Conservation (phyloP, 53 echinoderm and acorn worm genomes). For the Luidia sarsii region DNA sequence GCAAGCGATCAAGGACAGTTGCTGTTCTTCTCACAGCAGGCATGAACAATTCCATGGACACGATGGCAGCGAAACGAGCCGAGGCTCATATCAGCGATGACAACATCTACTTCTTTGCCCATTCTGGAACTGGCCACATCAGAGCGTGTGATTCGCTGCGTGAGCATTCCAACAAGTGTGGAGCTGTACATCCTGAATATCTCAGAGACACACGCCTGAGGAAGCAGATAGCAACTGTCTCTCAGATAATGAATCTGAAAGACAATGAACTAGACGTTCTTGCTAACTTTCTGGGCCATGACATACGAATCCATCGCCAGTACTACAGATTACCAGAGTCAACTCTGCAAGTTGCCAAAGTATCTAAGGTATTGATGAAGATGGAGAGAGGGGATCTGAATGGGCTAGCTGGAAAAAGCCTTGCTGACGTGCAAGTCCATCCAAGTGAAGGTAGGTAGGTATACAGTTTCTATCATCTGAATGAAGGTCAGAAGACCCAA, state of each 20-base stretch:
- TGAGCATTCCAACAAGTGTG: constrained; percentile 59
- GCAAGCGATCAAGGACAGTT: background rate
- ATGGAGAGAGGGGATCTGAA: constrained; percentile 58
- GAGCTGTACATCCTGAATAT: constrained; percentile 63
- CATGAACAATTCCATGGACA: constrained; percentile 54
- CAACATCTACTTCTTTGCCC: constrained; percentile 61
- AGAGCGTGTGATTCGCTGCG: constrained; percentile 63
- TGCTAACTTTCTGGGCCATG: constrained; percentile 9
- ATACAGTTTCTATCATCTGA: too few species aligned
- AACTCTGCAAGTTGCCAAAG: constrained; percentile 63
- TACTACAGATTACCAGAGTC: constrained; percentile 55
- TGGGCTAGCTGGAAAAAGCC: constrained; percentile 63
- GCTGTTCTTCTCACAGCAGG: background rate
- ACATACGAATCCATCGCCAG: background rate
- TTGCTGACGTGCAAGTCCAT: constrained; percentile 58
- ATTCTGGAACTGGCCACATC: constrained; percentile 20
- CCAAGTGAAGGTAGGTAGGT: constrained; percentile 60
- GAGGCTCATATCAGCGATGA: constrained; percentile 27
- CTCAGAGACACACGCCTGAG: constrained; percentile 65
- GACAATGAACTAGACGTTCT: constrained; percentile 1
- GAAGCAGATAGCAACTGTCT: constrained; percentile 71
- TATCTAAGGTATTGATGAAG: constrained; percentile 59
- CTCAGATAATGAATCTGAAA: constrained; percentile 66
- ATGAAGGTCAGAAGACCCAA: too few species aligned
- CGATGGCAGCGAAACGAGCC: constrained; percentile 44